phyloP scores from a whole-genome alignment of 1,140 invertebrate species.

The Drosophila grimshawi region DNA sequence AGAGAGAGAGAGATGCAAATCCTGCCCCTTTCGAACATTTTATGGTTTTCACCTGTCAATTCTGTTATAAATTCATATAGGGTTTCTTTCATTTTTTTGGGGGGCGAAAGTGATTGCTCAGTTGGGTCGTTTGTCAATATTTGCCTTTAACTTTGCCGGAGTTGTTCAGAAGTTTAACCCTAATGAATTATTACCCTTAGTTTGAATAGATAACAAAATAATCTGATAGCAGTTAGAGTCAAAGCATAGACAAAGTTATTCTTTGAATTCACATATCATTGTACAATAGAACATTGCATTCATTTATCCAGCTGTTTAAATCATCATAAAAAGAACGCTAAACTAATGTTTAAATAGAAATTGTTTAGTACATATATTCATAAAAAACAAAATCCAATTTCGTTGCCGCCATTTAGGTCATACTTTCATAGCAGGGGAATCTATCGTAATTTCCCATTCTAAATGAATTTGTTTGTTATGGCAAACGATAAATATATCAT shows the following conservation, averaged over 20 bases:
- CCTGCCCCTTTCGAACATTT: conserved; percentile 48
- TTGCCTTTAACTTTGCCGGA: conserved; percentile 42
- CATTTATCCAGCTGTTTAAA: conserved; percentile 32
- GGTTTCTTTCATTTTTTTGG: conserved; percentile 50
- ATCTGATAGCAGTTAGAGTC: conserved; percentile 6
- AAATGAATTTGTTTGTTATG: conserved; percentile 63
- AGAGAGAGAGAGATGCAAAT: conserved; percentile 24
- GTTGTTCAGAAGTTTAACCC: conserved; percentile 1
- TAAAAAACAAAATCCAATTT: no score
- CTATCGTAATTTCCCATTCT: conserved; percentile 12
- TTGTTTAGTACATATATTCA: background rate
- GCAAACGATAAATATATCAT: conserved; percentile 37
- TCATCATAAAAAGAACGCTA: background rate
- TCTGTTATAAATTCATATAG: conserved; percentile 59
- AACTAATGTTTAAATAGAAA: background rate
- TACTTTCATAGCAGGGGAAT: conserved; percentile 16
- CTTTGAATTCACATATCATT: background rate
- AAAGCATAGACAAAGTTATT: conserved; percentile 4
- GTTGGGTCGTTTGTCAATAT: conserved; percentile 55
- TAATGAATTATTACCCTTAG: conserved; percentile 46
- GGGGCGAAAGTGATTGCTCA: conserved; percentile 36
- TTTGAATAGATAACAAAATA: conserved; percentile 27
- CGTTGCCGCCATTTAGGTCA: conserved; percentile 6
- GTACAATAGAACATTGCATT: background rate
- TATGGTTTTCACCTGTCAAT: conserved; percentile 69